A percentile compares a stretch with the other conserved stretches of the same genome.
Conservation (phyloP, 2,797 vertebrate genomes). For the Phoeniculus purpureus region DNA sequence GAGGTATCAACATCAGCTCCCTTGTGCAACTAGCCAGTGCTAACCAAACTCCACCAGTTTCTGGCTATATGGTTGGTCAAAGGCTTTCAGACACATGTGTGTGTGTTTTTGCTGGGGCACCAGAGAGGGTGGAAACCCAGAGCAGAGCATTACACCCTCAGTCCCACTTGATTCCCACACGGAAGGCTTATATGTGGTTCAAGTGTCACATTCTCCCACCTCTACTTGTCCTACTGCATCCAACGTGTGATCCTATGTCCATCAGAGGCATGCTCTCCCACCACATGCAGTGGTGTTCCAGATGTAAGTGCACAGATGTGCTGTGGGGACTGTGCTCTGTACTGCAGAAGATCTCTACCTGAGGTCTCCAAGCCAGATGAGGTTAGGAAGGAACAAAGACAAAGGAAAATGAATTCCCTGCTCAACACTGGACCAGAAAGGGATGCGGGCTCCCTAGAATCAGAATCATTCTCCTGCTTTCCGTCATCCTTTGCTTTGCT, state of each 20-base stretch:
- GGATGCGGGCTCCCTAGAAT: background rate
- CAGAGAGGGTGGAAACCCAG: background rate
- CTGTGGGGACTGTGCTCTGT: background rate
- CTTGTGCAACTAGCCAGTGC: background rate
- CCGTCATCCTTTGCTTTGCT: background rate
- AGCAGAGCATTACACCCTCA: background rate
- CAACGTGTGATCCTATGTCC: fast-evolving
- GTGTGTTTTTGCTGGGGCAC: background rate
- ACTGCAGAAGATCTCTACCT: background rate
- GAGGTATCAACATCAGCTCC: background rate
- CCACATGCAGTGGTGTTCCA: fast-evolving
- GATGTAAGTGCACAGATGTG: background rate
- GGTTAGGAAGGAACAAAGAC: background rate
- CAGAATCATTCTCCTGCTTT: background rate
- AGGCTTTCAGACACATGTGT: background rate
- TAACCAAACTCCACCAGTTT: background rate
- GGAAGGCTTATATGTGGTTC: background rate
- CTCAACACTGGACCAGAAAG: fast-evolving
- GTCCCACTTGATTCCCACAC: background rate
- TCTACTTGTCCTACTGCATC: background rate
- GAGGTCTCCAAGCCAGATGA: background rate
- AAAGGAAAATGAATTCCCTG: background rate
- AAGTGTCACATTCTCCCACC: background rate
- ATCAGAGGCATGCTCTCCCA: background rate
- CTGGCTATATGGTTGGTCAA: background rate